Conservation (phyloP, 2,113 vertebrate genomes). For the Pholis gunnellus region DNA sequence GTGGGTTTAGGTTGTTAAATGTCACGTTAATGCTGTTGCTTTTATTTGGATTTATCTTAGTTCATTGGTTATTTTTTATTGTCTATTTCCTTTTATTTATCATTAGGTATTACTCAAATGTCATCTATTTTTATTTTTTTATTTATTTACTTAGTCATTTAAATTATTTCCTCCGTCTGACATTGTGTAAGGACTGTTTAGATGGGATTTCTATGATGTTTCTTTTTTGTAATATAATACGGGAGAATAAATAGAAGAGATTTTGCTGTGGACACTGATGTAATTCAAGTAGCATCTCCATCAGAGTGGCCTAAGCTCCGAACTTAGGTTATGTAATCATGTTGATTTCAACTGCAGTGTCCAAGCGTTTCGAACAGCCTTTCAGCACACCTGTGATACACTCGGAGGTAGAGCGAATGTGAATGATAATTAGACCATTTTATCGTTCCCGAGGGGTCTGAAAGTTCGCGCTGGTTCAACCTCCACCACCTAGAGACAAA, state of each 20-base stretch:
- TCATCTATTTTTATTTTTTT: too few relatives aligned
- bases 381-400: constrained; percentile 25
- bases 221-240: neutral
- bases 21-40: neutral
- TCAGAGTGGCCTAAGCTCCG: constrained; percentile 20
- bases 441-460: constrained; percentile 24
- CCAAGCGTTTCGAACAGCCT: constrained; percentile 20
- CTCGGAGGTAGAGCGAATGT: neutral
- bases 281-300: constrained; percentile 42
- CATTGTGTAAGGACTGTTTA: too few relatives aligned
- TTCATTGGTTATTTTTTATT: neutral
- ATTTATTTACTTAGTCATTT: too few relatives aligned
- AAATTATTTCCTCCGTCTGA: too few relatives aligned
- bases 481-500: constrained; percentile 32
- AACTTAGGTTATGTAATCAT: constrained; percentile 45
- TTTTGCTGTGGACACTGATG: constrained; percentile 12
- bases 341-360: constrained; percentile 39
- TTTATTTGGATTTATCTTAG: neutral
- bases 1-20: neutral
- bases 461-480: constrained; percentile 2
- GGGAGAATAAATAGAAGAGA: neutral
- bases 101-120: too few relatives aligned
- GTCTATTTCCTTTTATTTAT: neutral
- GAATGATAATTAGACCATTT: constrained; percentile 39
- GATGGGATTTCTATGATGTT: too few relatives aligned